Conservation (phyloP, 2,113 vertebrate genomes). For the human (Homo sapiens) region DNA sequence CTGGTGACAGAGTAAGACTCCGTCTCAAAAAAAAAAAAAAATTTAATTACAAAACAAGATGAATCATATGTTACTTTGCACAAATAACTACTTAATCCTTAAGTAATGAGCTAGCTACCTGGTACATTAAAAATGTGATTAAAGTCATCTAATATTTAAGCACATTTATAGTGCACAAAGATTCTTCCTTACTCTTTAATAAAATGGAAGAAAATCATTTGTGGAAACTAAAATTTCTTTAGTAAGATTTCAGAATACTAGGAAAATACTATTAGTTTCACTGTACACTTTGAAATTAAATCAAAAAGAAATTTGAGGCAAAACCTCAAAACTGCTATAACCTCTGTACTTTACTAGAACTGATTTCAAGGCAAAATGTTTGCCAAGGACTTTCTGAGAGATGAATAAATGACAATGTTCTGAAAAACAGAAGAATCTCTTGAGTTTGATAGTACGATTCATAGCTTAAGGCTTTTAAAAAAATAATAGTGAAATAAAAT, state of each 20-base stretch:
- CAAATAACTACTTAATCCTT: not conserved
- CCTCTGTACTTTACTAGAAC: not conserved
- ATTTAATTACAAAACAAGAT: slow-evolving; percentile 13
- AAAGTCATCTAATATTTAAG: not conserved
- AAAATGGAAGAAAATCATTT: not conserved
- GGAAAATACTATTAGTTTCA: slow-evolving; percentile 11
- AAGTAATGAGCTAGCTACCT: not conserved
- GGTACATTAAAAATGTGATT: not conserved
- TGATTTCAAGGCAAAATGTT: slow-evolving; percentile 29
- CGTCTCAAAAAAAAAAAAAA: not conserved
- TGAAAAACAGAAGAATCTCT: not conserved
- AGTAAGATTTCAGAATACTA: slow-evolving; percentile 12
- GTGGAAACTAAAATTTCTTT: slow-evolving; percentile 1
- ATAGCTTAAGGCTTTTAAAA: not conserved
- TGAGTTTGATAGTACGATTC: not conserved
- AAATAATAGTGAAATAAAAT: not conserved
- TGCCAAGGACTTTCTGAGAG: slow-evolving; percentile 1
- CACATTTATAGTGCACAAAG: not conserved
- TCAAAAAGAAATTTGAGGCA: not conserved
- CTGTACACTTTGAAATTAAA: slow-evolving; percentile 30
- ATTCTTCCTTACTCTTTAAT: not conserved
- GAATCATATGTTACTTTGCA: not conserved
- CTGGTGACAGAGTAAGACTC: too few species aligned
- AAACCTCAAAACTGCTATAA: not conserved
- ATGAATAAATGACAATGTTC: not conserved